Base-by-base conservation (phyloP, 1,140 invertebrate species). In the Ctenoplectra terminalis region DNA sequence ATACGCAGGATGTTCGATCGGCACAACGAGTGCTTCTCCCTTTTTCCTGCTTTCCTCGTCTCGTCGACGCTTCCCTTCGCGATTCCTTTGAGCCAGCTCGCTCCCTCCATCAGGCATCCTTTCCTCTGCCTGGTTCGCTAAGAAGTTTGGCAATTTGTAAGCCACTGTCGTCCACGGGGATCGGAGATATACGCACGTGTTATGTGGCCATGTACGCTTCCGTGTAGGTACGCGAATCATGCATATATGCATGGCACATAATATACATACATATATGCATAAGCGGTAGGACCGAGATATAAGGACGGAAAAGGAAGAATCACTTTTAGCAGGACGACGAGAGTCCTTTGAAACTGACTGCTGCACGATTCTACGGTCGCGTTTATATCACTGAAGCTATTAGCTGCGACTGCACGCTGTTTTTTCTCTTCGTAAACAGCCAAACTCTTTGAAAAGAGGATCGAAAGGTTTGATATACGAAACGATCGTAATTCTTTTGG, bases 101-200 rank as follows among this genome's bases (percentile, higher is more conserved):
- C n/a, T 40, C 34, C 23, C 13, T 8, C 9, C 23, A 13, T 13
- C 23, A 2, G 7, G 20, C 48, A 6, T 17, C 56, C 54, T 37
- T 71, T 56, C 56, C 75, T 52, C 15, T 50, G 46, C 48, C 48
- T 73, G 37, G 67, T 81, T 48, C 40, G 54, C 58, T 77, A 85
- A 85, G 79, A 86, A 86, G 79, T 86, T 86, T 74, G 83, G 83
- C 85, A 85, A 86, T 86, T 86, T 86, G 79, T 86, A 85, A 85
- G 79, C 85, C 71, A 63, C 15, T 63, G 46, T 85, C 85, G 83
- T 86, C 73, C 84, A 56, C 73, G 56, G 54, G 56, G 43, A 73
- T 82, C 58, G 61, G 34, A 48, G 52, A 74, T 74, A 52, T 43
- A 63, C 83, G 54, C 82, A 37, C 82, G 76, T 75, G 56, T 46